Percentiles rank a stretch among this genome's conserved stretches.
These are phyloP conservation scores for Chrosomus eos DNA, from an alignment of 2,797 vertebrate species.

Conservation along the genomic window DNA sequence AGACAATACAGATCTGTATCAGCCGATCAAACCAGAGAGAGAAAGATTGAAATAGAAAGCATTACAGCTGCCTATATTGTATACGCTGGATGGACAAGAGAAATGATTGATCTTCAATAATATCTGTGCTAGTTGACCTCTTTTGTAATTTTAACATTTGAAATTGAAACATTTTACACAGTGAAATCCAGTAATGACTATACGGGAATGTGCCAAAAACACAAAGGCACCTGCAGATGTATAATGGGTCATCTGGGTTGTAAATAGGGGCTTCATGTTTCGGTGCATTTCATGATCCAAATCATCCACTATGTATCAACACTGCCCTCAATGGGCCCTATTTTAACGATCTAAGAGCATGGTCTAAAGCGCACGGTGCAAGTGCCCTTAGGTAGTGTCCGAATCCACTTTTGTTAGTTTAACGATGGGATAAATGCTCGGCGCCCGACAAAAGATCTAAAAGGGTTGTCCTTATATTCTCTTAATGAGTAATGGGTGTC, in stretches of 20 bases:
- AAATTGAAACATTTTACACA: conserved; percentile 4
- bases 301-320: neutral
- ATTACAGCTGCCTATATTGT: neutral
- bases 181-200: neutral
- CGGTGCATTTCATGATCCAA: too few species aligned
- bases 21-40: neutral
- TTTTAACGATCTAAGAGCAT: too few species aligned
- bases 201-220: neutral
- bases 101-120: neutral
- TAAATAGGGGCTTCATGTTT: neutral
- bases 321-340: neutral
- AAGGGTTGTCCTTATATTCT: too few species aligned
- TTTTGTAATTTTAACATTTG: neutral
- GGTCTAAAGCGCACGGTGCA: too few species aligned
- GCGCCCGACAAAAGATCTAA: too few species aligned
- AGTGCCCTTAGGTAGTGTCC: too few species aligned
- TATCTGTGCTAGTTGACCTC: neutral
- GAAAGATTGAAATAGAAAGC: conserved; percentile 9
- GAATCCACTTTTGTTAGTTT: too few species aligned
- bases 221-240: neutral
- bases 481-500: too few species aligned
- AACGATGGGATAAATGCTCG: too few species aligned
- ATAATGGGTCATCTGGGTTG: neutral
- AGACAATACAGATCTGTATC: conserved; percentile 31
- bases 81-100: conserved; percentile 7